Base-by-base conservation (phyloP, 2,797 vertebrate genomes). In the Pseudopleuronectes americanus region DNA sequence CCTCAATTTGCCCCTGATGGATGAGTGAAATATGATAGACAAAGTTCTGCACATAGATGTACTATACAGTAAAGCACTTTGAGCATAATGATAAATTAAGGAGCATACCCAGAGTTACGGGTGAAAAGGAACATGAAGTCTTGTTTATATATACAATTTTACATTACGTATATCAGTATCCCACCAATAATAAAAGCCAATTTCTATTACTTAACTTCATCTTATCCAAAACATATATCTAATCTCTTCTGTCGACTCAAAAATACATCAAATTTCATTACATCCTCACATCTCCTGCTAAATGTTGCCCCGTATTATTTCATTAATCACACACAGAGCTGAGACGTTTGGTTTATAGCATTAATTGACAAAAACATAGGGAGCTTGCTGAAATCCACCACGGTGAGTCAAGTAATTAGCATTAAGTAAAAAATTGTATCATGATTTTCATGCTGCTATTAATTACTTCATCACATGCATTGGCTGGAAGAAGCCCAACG, bases 391-490 rank as follows among this genome's bases (percentile, higher is more conserved):
- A 71, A 83, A 84, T 76, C 71, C 58, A 71, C 80, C 51, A n/a
- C 4, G 45, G 77, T 52, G 73, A 71, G 68, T 45, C 68, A 77
- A 81, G 77, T 81, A 83, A 89, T 92, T 86, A 90, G 70, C 75
- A 86, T 86, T 83, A 84, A 87, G 60, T 52, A 60, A 66, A 67
- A 81, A 84, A 73, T 62, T 64, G 63, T 78, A 77, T 79, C 80
- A 60, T 71, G 68, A 90, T 87, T 90, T 77, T 64, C 78, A 84
- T 67, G 83, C 83, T 89, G 84, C 76, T 85, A 79, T 90, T 83
- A 90, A 90, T 90, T 84, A 88, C 60, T 74, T 77, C 73, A 69
- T 90, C 82, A 70, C 67, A 69, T 73, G 58, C 72, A 26, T 64
- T 64, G 71, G 72, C 64, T 81, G 71, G 56, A 72, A 79, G 76